Evolutionary conservation across 2,797 vertebrate species (phyloP), one percentile per base, ranked within the genome.

Genomic region (Mycteria americana): DNA sequence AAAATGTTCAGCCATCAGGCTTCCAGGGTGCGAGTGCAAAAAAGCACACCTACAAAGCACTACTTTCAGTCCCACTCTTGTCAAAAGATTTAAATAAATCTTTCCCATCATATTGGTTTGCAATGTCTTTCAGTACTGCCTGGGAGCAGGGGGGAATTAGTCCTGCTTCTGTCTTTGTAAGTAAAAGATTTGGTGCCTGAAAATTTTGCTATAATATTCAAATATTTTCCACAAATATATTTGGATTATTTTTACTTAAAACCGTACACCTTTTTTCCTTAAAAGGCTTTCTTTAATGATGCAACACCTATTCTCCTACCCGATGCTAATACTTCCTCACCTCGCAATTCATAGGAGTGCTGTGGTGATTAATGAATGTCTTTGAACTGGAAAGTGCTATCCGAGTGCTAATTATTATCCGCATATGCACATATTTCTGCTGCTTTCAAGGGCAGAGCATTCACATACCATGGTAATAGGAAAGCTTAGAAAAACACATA

Each of bases 311-410:
- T 75, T 92, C 72, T 62, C 35, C 62, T 45, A 56, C 17, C 39
- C 2, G 0, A 18, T 69, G 31, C 53, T 84, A 64, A 48, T 78
- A 51, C 33, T 48, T 74, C 57, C 62, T 89, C 7, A 16, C 50
- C 87, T 94, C 69, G 30, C 78, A 72, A 51, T 78, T 91, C 69
- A 46, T 23, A 65, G 53, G 45, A 72, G 69, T 74, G 24, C 56
- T 73, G 7, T 35, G 18, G 91, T 89, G 87, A 91, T 95, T 95
- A 91, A 88, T 94, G 57, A 94, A 82, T 72, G 45, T 62, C 88
- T 94, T 81, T 91, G 82, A 89, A 92, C 75, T 85, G 78, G 77
- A 63, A 92, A 95, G 73, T 78, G 80, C 93, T 94, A 60, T 63
- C 72, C 77, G 78, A 77, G 82, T 80, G 87, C 89, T 97, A 93